Conservation (phyloP, 1,140 invertebrate genomes). For the Teleogryllus occipitalis region DNA sequence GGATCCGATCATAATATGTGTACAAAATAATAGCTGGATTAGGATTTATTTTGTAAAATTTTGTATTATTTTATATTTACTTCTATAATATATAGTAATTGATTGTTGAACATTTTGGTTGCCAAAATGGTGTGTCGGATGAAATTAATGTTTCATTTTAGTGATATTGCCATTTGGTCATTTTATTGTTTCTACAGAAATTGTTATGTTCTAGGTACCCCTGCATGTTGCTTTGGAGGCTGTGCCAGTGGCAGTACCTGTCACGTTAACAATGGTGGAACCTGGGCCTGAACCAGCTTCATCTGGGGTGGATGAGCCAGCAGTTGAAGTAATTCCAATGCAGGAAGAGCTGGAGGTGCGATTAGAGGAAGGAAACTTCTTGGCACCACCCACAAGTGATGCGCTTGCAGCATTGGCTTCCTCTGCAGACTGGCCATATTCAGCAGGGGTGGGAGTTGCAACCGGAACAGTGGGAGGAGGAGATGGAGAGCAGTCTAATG, state of each 20-base stretch:
- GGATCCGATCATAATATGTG: too few relatives aligned
- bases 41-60: too few relatives aligned
- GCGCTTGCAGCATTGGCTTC: background rate
- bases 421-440: slow-evolving; percentile 33
- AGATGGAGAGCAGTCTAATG: background rate
- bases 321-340: slow-evolving; percentile 42
- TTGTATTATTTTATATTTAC: too few relatives aligned
- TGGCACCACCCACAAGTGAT: slow-evolving; percentile 24
- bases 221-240: slow-evolving; percentile 28
- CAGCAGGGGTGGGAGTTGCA: slow-evolving; percentile 35
- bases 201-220: slow-evolving; percentile 14
- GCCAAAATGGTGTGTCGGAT: too few relatives aligned
- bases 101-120: too few relatives aligned
- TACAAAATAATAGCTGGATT: too few relatives aligned
- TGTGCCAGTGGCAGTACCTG: slow-evolving; percentile 22
- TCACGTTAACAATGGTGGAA: slow-evolving; percentile 25
- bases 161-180: too few relatives aligned
- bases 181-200: too few relatives aligned
- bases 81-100: too few relatives aligned
- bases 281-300: background rate
- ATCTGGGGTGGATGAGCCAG: slow-evolving; percentile 28
- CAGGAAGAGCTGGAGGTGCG: slow-evolving; percentile 43
- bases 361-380: slow-evolving; percentile 38
- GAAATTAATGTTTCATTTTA: too few relatives aligned
- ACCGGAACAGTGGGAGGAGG: slow-evolving; percentile 31